Percentiles rank a stretch among this genome's conserved stretches.
Conservation (phyloP, 30 jellyfish, hydroid and myxozoan genomes). For the Catostylus mosaicus region DNA sequence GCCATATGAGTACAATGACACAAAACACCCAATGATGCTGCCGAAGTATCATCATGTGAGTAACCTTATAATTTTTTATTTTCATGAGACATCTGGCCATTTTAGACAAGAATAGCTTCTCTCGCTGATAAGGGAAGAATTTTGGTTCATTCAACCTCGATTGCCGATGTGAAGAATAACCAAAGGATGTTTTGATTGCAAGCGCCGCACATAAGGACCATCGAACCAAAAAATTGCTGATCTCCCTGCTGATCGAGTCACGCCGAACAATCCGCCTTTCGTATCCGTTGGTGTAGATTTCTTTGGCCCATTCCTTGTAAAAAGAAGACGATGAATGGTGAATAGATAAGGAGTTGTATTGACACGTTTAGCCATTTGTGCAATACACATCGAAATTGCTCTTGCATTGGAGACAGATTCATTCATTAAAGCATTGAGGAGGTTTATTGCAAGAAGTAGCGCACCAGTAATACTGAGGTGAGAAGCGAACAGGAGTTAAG, state of each 20-base stretch:
- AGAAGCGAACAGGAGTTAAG: slow-evolving; percentile 65
- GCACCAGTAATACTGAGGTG: slow-evolving; percentile 8
- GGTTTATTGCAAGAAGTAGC: slow-evolving; percentile 67
- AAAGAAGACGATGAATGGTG: too few relatives aligned
- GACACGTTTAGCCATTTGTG: slow-evolving; percentile 21
- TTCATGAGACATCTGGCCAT: slow-evolving; percentile 23
- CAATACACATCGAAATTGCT: slow-evolving; percentile 33
- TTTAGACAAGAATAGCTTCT: slow-evolving; percentile 33
- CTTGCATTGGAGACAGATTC: slow-evolving; percentile 21
- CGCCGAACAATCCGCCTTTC: slow-evolving; percentile 51
- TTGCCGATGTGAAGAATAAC: slow-evolving; percentile 13
- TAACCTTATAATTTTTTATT: slow-evolving; percentile 26
- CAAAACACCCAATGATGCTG: slow-evolving; percentile 15
- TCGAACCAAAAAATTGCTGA: slow-evolving; percentile 47
- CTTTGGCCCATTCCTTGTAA: neutral
- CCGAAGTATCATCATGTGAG: slow-evolving; percentile 35
- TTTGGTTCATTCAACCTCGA: slow-evolving; percentile 42
- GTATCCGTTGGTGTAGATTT: neutral
- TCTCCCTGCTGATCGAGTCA: slow-evolving; percentile 40
- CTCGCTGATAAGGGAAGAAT: slow-evolving; percentile 32
- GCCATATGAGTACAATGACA: slow-evolving; percentile 3
- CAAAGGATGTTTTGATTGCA: slow-evolving; percentile 30
- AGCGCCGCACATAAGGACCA: slow-evolving; percentile 5
- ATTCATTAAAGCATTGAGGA: slow-evolving; percentile 39
- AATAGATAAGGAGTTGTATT: slow-evolving; percentile 22